A percentile compares a stretch with the other conserved stretches of the same genome.
These are phyloP conservation scores for Drosophila truncata DNA, from an alignment of 1,140 invertebrate genomes.

Conservation along the genomic window DNA sequence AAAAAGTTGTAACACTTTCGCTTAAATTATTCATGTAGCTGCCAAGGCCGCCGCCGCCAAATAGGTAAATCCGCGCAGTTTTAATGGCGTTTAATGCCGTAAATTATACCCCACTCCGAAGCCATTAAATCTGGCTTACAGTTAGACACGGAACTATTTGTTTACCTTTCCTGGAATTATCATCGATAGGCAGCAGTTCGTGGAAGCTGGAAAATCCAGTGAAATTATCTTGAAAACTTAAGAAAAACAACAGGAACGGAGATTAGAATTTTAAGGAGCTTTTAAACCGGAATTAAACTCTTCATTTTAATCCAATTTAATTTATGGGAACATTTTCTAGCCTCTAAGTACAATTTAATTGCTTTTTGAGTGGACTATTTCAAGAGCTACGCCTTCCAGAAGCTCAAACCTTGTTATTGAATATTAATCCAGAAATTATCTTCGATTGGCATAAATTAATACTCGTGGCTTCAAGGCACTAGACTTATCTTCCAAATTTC, in stretches of 20 bases:
- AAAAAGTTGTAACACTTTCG: constrained; percentile 47
- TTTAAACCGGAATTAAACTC: too few species aligned
- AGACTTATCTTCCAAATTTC: constrained; percentile 10
- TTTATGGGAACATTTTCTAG: background rate
- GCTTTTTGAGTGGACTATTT: background rate
- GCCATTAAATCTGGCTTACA: constrained; percentile 11
- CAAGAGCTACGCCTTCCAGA: background rate
- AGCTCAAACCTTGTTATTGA: background rate
- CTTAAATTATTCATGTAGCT: constrained; percentile 62
- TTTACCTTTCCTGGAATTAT: constrained; percentile 11
- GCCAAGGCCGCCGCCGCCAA: constrained; percentile 17
- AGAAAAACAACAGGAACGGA: background rate
- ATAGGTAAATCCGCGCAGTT: constrained; percentile 18
- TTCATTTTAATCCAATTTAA: background rate
- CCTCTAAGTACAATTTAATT: background rate
- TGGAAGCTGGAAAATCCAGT: background rate
- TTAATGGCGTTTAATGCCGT: constrained; percentile 10
- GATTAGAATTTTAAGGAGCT: background rate
- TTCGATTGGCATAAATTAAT: constrained; percentile 15
- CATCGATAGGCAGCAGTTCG: constrained; percentile 13
- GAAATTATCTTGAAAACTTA: constrained; percentile 8
- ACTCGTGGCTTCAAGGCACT: background rate
- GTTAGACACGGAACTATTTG: constrained; percentile 11
- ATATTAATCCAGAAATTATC: constrained; percentile 5
- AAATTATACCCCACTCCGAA: constrained; percentile 1